A percentile compares a stretch with the other conserved stretches of the same genome.
Conservation (phyloP, 2,797 vertebrate species). For the Hafferia zeledoni region DNA sequence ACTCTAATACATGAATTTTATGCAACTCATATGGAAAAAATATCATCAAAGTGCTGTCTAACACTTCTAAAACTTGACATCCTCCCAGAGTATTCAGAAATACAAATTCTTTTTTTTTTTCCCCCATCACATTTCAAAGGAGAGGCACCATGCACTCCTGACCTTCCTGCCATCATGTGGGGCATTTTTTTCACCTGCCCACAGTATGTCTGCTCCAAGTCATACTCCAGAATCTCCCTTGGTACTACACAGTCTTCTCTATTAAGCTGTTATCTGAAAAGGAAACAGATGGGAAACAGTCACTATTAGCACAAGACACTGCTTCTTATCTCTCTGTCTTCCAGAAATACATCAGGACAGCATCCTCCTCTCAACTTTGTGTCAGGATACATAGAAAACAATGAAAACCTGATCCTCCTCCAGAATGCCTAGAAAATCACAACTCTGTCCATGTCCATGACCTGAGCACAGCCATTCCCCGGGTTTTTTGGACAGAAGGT, state of each 20-base stretch:
- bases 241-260: not conserved
- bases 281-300: slow-evolving; percentile 23
- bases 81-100: not conserved
- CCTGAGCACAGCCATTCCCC: not conserved
- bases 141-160: not conserved
- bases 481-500: not conserved
- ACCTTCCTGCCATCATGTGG: slow-evolving; percentile 1
- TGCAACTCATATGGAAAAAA: not conserved
- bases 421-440: not conserved
- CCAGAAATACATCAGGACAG: not conserved
- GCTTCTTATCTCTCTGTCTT: not conserved
- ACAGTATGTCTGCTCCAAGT: not conserved
- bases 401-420: not conserved
- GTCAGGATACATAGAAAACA: not conserved
- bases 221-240: not conserved
- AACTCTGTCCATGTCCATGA: not conserved
- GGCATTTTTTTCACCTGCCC: not conserved
- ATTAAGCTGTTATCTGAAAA: not conserved
- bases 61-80: not conserved
- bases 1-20: not conserved
- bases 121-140: not conserved
- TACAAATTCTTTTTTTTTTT: no score
- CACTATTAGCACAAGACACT: not conserved
- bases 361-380: not conserved
- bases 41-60: not conserved